Base-by-base conservation (phyloP, 1,140 invertebrate species). In the Cherax quadricarinatus region DNA sequence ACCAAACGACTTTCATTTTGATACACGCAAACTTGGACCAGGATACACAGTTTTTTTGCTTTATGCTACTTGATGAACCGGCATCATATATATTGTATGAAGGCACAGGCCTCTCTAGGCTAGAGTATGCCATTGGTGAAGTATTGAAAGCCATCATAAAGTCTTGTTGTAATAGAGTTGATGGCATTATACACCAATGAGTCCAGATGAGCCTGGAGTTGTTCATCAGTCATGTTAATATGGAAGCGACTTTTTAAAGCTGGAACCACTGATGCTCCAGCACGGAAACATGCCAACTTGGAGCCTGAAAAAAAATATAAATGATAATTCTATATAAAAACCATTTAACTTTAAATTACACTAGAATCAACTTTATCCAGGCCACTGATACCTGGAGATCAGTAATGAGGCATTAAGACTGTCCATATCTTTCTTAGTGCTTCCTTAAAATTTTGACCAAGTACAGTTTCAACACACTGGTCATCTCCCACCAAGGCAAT, bases 141-240 rank as follows among this genome's bases (percentile, higher is more conserved):
- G 96, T 99, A 99, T 96, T 99, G 99, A 96, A 99, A 99, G 94
- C 98, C 97, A 96, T 99, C 99, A 95, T 99, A 99, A 18, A 99
- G 96, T 95, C 98, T 98, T 5, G 99, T 99, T 81, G 99, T 99
- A 88, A 99, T 96, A 53, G 99, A 99, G 95, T 99, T 97, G 66
- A 99, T 96, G 95, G 98, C 99, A 93, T 98, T 97, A 94, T 99
- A 97, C 12, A 99, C 99, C 95, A 99, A 96, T 87, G 97, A 96
- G 94, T 99, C 98, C 0, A 99, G 98, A 84, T 99, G 96, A 51
- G 97, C 96, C 94, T 98, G 97, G 81, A 99, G 96, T 95, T 99
- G 98, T 95, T 98, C 98, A 95, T 99, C 99, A 0, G 99, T 99
- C 94, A 98, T 96, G 93, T 97, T 98, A 95, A 98, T 96, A 95